Base-by-base conservation (phyloP, 2,888 invertebrate genomes). In the Tryphoninae sp. region DNA sequence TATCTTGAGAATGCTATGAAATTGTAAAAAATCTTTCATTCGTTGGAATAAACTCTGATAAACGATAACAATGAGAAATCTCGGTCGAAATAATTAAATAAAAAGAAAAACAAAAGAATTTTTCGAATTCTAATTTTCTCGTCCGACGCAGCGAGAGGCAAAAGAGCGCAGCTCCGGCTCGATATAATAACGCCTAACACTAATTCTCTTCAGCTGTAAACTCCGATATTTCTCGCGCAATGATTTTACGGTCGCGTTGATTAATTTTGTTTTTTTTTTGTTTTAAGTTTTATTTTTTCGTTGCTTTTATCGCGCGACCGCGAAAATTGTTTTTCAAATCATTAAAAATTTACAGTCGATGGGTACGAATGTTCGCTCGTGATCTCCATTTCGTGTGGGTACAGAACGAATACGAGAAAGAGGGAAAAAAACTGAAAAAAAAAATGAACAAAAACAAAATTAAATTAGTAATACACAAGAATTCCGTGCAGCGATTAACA, bases 391-490 rank as follows among this genome's bases (percentile, higher is more conserved):
- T 45, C 45, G 13, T 33, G 40, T 19, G 45, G 9, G 22, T 16
- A 22, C 4, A 4, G 33, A 33, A 33, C 33, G 7, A 23, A 42
- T 62, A 62, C 45, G 19, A 22, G 16, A 23, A 3, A 4, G 23
- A 6, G 3, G n/a, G n/a, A 72, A 26, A 26, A 26, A 33, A 45
- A 59, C 2, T 9, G 16, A 16, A 22, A 40, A 9, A 40, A 4
- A 45, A 61, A 2, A 42, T 33, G 19, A 19, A 19, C 19, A 19
- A 16, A 23, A 40, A 9, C 22, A 4, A 45, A 61, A 2, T 23
- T 33, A 22, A 62, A 40, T 40, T 40, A 73, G 51, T 72, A 61
- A 73, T 53, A 62, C 33, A 23, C 2, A 72, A 49, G 19, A 16
- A 55, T 19, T 19, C 8, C 13, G 22, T 45, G 45, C 45, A 45